These are phyloP conservation scores for Sternarchorhynchus goeldii DNA, from an alignment of 2,797 vertebrate species.

Conservation along the genomic window DNA sequence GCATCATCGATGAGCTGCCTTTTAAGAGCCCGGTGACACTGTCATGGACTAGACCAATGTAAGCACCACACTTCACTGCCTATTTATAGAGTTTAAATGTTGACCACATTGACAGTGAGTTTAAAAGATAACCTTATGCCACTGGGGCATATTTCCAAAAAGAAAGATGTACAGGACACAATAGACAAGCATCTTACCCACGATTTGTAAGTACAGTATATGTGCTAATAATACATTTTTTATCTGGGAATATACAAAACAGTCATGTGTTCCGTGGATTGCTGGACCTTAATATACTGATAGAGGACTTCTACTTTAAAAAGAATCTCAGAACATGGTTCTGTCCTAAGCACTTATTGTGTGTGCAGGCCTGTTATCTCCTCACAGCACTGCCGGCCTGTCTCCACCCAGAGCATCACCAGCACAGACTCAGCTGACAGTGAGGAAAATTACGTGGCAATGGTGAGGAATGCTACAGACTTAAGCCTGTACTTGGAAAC, in stretches of 20 bases:
- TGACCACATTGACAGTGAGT: not conserved
- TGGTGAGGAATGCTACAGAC: constrained; percentile 79
- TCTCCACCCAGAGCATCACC: constrained; percentile 99
- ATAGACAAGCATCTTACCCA: too few species aligned
- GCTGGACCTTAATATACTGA: not conserved
- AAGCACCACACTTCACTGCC: constrained; percentile 68
- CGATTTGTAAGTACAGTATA: too few species aligned
- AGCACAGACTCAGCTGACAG: constrained; percentile 99
- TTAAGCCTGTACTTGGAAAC: not conserved
- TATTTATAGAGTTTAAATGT: not conserved
- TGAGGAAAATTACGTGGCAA: constrained; percentile 97
- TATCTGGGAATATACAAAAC: too few species aligned
- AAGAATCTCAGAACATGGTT: not conserved
- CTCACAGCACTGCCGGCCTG: constrained; percentile 91
- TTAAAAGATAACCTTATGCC: not conserved
- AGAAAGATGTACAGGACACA: too few species aligned
- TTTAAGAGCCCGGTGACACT: constrained; percentile 96
- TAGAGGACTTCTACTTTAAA: constrained; percentile 15
- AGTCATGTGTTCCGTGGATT: too few species aligned
- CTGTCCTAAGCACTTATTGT: not conserved
- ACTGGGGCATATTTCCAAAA: too few species aligned
- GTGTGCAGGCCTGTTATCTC: constrained; percentile 81
- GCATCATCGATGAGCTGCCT: constrained; percentile 96
- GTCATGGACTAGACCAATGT: constrained; percentile 95
- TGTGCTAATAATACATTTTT: too few species aligned